These are phyloP conservation scores for Galbula dea DNA, from an alignment of 2,113 vertebrate species.

Conservation along the genomic window DNA sequence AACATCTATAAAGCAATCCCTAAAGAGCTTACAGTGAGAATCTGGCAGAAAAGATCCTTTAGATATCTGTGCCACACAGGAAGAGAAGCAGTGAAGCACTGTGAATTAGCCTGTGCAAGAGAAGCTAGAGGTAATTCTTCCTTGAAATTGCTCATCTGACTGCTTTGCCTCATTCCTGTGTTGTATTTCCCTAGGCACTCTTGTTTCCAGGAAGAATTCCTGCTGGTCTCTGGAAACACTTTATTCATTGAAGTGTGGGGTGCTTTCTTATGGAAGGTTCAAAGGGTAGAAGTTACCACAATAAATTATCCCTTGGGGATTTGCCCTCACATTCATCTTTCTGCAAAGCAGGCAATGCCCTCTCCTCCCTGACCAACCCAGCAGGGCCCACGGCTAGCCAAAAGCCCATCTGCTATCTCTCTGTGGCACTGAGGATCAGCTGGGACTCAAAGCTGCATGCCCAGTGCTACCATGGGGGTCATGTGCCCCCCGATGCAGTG, in stretches of 20 bases:
- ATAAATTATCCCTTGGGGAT: neutral
- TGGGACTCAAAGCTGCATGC: neutral
- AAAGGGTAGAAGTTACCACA: neutral
- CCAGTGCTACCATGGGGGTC: neutral
- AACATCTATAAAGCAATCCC: neutral
- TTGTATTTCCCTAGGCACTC: neutral
- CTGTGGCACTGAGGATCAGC: neutral
- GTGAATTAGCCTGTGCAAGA: neutral
- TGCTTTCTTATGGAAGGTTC: neutral
- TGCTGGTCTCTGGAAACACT: neutral
- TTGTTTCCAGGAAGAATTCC: neutral
- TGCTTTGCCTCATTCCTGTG: neutral
- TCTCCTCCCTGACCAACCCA: neutral
- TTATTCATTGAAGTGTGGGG: neutral
- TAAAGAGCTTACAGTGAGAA: neutral
- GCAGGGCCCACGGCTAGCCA: neutral
- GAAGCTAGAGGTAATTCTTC: neutral
- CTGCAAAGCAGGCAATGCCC: neutral
- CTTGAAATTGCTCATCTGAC: neutral
- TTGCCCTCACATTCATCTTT: neutral
- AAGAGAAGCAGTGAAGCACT: neutral
- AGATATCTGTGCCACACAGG: neutral
- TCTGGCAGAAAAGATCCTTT: neutral
- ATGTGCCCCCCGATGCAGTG: fast-evolving
- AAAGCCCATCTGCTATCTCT: neutral